Evolutionary conservation across 2,888 invertebrate species (phyloP).

Genomic region (Bugula neritina): DNA sequence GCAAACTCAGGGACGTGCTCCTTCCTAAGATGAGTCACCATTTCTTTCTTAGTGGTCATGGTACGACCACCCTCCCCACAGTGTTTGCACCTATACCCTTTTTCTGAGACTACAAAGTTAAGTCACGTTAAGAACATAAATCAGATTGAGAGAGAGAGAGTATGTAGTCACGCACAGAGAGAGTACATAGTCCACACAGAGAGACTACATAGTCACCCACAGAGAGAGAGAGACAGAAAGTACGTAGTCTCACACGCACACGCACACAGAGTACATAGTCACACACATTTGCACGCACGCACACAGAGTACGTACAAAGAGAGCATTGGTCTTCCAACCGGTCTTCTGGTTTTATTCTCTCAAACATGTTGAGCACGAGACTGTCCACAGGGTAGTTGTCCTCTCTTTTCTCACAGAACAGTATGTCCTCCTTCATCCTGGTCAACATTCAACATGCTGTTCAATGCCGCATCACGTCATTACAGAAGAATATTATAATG

Average conservation of each 20-base stretch:
- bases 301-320: not conserved
- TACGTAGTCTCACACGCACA: no score
- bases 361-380: not conserved
- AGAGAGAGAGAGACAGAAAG: no score
- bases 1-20: constrained; percentile 27
- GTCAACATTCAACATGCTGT: no score
- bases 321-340: not conserved
- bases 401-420: constrained; percentile 7
- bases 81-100: not conserved
- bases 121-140: no score
- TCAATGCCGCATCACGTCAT: no score
- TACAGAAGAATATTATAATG: no score
- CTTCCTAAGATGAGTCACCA: constrained; percentile 12
- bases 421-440: not conserved
- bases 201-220: no score
- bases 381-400: not conserved
- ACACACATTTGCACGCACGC: no score
- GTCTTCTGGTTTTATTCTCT: not conserved
- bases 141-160: no score
- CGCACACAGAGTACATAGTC: no score
- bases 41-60: not conserved
- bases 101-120: not conserved
- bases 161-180: no score
- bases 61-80: not conserved
- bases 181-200: no score